A percentile compares a stretch with the other conserved stretches of the same genome.
These are phyloP conservation scores for Sander vitreus DNA, from an alignment of 2,113 vertebrate species.

Conservation along the genomic window DNA sequence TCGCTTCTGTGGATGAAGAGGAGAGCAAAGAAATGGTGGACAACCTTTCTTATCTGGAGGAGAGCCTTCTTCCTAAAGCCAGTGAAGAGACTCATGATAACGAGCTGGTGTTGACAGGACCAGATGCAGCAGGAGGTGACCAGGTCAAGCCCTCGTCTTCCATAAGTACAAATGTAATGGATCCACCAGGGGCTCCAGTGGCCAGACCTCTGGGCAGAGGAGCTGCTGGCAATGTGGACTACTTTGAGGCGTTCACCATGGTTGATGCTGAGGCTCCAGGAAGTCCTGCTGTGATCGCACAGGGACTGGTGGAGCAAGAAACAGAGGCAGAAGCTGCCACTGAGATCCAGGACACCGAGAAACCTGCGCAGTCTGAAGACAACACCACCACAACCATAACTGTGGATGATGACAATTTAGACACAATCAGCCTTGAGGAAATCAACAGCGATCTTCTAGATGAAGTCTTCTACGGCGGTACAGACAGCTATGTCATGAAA, in stretches of 20 bases:
- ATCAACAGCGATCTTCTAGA: constrained; percentile 86
- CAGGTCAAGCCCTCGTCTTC: not conserved
- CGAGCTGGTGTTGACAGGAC: constrained; percentile 24
- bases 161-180: constrained; percentile 23
- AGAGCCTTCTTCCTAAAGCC: constrained; percentile 80
- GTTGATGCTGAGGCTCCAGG: constrained; percentile 87
- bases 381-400: not conserved
- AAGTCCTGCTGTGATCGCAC: constrained; percentile 39
- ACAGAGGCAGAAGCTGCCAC: constrained; percentile 35
- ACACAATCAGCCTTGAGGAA: constrained; percentile 79
- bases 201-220: constrained; percentile 42
- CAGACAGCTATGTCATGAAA: constrained; percentile 33
- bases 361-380: constrained; percentile 6
- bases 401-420: constrained; percentile 56
- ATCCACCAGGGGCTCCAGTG: constrained; percentile 70
- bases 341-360: constrained; percentile 42
- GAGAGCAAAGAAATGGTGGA: constrained; percentile 90
- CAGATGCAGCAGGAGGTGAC: not conserved
- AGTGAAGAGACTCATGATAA: constrained; percentile 43
- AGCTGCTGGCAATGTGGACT: constrained; percentile 84
- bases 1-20: constrained; percentile 90
- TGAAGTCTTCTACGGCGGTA: constrained; percentile 89
- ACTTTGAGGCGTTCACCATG: constrained; percentile 93
- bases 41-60: constrained; percentile 90
- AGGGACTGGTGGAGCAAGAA: constrained; percentile 50